Conservation (phyloP, 2,113 vertebrate genomes). For the Forbesichthys agassizii region DNA sequence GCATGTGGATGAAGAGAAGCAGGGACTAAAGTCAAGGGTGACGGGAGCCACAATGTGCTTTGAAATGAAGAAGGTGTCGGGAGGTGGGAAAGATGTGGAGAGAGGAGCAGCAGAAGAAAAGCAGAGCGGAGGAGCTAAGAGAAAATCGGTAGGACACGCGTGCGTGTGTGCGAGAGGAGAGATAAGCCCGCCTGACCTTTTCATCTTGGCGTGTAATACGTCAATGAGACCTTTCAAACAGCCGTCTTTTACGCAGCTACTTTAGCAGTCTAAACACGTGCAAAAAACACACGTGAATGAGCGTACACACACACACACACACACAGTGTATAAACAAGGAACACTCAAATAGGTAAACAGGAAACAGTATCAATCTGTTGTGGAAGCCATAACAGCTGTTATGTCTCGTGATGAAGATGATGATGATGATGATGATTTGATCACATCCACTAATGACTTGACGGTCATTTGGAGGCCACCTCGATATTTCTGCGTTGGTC, state of each 20-base stretch:
- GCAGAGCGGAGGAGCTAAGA: neutral
- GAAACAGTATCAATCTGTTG: neutral
- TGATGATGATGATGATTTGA: conserved; percentile 8
- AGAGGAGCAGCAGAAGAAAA: neutral
- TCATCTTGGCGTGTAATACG: conserved; percentile 30
- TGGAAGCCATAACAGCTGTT: neutral
- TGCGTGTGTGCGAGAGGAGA: neutral
- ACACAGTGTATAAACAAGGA: neutral
- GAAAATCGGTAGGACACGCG: neutral
- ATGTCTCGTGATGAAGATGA: neutral
- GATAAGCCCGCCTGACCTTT: conserved; percentile 40
- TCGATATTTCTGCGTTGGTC: conserved; percentile 28
- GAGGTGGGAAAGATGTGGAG: too few relatives aligned
- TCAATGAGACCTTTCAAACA: conserved; percentile 45
- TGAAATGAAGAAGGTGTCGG: too few relatives aligned
- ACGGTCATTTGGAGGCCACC: conserved; percentile 35
- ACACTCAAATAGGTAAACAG: neutral
- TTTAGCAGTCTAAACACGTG: conserved; percentile 5
- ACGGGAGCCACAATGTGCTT: too few relatives aligned
- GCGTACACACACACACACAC: conserved; percentile 20
- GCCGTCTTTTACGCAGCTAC: conserved; percentile 6
- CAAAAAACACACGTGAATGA: conserved; percentile 3
- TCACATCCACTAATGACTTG: conserved; percentile 7
- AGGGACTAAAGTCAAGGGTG: too few relatives aligned
- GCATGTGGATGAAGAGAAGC: too few relatives aligned